Evolutionary conservation across 2,797 vertebrate genomes (phyloP), one percentile per base, ranked within the genome.

Genomic region (Hydrolagus colliei): DNA sequence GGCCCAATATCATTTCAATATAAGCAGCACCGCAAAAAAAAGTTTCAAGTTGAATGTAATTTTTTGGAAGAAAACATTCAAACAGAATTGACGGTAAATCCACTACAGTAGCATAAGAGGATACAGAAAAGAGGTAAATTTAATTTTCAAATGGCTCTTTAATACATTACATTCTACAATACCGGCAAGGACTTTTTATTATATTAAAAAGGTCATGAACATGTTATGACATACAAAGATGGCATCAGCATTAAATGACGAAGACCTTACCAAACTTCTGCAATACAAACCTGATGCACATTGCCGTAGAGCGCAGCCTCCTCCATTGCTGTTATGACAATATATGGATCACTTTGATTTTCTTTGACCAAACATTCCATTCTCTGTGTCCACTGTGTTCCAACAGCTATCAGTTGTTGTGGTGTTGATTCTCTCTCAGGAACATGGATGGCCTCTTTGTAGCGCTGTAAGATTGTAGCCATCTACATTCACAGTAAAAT

Each of bases 301-400:
- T 92, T 90, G 22, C 95, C 96, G 0, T 94, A 98, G 67, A 99
- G 92, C 0, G 95, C 95, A 8, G 96, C 96, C 89, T 99, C 97
- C 86, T 96, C 94, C 0, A 92, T 85, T 76, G 90, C 88, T 0
- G 94, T 94, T 87, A 98, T 92, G 73, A 98, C 90, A 1, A 98
- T 0, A 0, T 90, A 93, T 41, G 98, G 96, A 68, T 93, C 89
- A 0, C 90, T 90, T 95, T 96, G 97, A 90, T 96, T 92, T 32
- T 94, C 91, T 86, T 86, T 89, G 12, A 96, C 87, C 88, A 98
- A 88, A 7, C 0, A 79, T 71, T 92, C 91, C 88, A 95, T 86
- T 2, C 92, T 92, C 87, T 71, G 90, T 87, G 89, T 93, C 97
- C 97, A 99, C 2, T 1, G 90, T 79, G 89, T 93, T 9, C 95